Base-by-base conservation (phyloP, 1,140 invertebrate species). In the Ceratina japonica region DNA sequence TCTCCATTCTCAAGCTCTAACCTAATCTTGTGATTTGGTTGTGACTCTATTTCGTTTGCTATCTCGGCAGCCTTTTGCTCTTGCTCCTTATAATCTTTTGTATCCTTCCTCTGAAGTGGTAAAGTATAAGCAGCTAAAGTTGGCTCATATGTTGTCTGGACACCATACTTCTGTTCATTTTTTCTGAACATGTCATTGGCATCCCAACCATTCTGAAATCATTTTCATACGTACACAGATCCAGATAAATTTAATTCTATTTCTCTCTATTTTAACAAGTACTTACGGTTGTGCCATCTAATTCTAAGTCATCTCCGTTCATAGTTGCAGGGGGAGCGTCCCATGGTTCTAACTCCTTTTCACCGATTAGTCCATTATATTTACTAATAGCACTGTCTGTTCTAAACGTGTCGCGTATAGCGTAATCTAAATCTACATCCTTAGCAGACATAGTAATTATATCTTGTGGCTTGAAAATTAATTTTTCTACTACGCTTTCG, bases 181-280 rank as follows among this genome's bases (percentile, higher is more conserved):
- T 96, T 97, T 68, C 95, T 93, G 92, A 99, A 99, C 98, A 99
- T 99, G 81, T 99, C 98, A 90, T 97, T 95, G 0, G 95, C 95
- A 94, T 98, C 97, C 98, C 98, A 99, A 75, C 98, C 98, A 94
- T 98, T 98, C 93, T 95, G 86, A 91, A 88, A 73, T 79, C 59
- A 70, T 75, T 63, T 24, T 7, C 13, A 63, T 20, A 13, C 8
- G 61, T 2, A 74, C 51, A 62, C 44, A 51, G n/a, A 59, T 16
- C 37, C 10, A 8, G 37, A 44, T 44, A 44, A 75, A 27, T 71
- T 69, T 15, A 44, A 24, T n/a, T 27, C 22, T 51, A 16, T 1
- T 5, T 44, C 16, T 3, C 22, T 51, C 27, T 59, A 62, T 18
- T 58, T 56, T 74, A 24, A 44, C 0, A 61, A 51, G 64, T 82